Evolutionary conservation across 2,888 invertebrate genomes (phyloP).

Genomic region (Apomyelois bistriatella): DNA sequence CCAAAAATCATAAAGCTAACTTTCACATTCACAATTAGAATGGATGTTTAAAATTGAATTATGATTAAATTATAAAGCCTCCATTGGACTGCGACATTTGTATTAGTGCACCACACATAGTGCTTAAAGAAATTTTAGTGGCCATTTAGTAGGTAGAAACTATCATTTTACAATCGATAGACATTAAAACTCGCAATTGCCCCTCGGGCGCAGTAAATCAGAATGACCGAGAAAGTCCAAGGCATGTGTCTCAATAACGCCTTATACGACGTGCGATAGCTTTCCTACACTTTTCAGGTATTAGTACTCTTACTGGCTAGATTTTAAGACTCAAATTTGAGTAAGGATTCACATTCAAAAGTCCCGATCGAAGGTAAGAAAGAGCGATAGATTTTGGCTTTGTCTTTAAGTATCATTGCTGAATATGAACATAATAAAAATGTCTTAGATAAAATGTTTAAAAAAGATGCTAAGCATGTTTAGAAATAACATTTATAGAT

Average conservation of each 20-base stretch:
- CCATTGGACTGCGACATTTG: too few species aligned
- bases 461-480: too few species aligned
- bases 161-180: constrained; percentile 27
- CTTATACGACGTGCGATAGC: constrained; percentile 36
- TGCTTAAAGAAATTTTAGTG: background rate
- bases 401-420: constrained; percentile 1
- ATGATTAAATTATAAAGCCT: too few species aligned
- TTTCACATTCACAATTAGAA: too few species aligned
- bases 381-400: constrained; percentile 6
- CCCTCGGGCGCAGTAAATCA: constrained; percentile 41
- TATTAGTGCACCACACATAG: background rate
- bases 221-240: constrained; percentile 39
- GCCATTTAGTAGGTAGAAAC: constrained; percentile 1
- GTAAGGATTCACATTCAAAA: background rate
- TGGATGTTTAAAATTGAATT: too few species aligned
- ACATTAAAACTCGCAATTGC: constrained; percentile 34
- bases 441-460: background rate
- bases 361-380: background rate
- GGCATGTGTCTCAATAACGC: constrained; percentile 53
- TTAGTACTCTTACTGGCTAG: background rate
- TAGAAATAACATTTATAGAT: too few species aligned
- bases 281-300: constrained; percentile 1
- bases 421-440: constrained; percentile 6
- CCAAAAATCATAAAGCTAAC: too few species aligned
- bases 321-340: constrained; percentile 5